Evolutionary conservation across 2,888 invertebrate species (phyloP).

Genomic region (Netelia fuscicornis): DNA sequence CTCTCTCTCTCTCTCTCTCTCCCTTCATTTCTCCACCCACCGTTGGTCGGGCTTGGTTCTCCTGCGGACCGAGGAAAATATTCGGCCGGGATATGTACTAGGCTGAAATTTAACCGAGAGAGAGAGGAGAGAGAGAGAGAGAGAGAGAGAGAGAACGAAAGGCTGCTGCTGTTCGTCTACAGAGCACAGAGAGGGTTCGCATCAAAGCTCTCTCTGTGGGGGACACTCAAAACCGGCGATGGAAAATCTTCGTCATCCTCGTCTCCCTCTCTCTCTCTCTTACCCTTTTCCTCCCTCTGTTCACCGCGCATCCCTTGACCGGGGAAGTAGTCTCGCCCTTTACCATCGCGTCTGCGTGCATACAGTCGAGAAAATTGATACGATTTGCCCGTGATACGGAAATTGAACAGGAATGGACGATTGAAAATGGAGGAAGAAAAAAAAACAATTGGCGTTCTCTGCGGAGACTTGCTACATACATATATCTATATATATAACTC

Average conservation of each 20-base stretch:
- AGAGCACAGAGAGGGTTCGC: slow-evolving; percentile 35
- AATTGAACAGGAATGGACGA: slow-evolving; percentile 66
- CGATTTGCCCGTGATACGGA: slow-evolving; percentile 62
- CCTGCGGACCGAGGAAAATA: slow-evolving; percentile 72
- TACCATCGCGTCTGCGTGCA: slow-evolving; percentile 13
- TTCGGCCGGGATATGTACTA: slow-evolving; percentile 70
- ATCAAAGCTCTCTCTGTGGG: slow-evolving; percentile 55
- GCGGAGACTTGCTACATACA: slow-evolving; percentile 34
- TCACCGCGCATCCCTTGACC: slow-evolving; percentile 26
- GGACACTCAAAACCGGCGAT: slow-evolving; percentile 52
- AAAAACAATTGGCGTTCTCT: slow-evolving; percentile 62
- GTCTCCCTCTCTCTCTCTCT: neutral
- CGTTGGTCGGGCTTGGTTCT: slow-evolving; percentile 59
- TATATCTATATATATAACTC: neutral
- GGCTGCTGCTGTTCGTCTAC: slow-evolving; percentile 14
- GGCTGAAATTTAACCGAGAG: slow-evolving; percentile 53
- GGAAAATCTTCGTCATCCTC: slow-evolving; percentile 60
- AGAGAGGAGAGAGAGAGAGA: slow-evolving; percentile 19
- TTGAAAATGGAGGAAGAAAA: slow-evolving; percentile 12
- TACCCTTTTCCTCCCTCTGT: slow-evolving; percentile 10
- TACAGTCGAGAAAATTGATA: slow-evolving; percentile 51
- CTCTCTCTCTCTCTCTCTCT: slow-evolving; percentile 47
- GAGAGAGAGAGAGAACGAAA: slow-evolving; percentile 30
- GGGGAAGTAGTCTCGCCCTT: slow-evolving; percentile 38
- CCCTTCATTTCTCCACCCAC: neutral